Percentiles rank a stretch among this genome's conserved stretches.
Conservation (phyloP, 2,888 invertebrate species). For the Drosophila fungiperda region DNA sequence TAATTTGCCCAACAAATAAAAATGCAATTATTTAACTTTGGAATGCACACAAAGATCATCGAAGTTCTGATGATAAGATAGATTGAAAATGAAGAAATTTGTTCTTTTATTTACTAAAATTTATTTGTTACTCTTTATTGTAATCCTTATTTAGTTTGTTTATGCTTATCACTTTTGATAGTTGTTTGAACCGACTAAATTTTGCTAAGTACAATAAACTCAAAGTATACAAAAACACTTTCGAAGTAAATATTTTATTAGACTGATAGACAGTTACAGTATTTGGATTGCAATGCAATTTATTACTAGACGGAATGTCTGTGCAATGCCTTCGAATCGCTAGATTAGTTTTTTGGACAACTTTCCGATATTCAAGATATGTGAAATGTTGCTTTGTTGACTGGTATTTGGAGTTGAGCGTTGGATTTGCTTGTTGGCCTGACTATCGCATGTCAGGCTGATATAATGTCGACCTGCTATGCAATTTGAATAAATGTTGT, state of each 20-base stretch:
- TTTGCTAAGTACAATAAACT: background rate
- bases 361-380: slow-evolving; percentile 21
- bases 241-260: slow-evolving; percentile 8
- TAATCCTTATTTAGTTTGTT: background rate
- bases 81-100: background rate
- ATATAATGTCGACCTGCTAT: slow-evolving; percentile 62
- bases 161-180: background rate
- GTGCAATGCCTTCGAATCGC: slow-evolving; percentile 12
- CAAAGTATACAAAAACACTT: background rate
- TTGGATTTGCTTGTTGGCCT: slow-evolving; percentile 14
- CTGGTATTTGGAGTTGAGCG: slow-evolving; percentile 21
- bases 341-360: slow-evolving; percentile 10
- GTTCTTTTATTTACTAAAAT: background rate
- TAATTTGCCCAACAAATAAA: background rate
- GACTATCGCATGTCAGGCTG: slow-evolving; percentile 64
- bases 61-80: background rate
- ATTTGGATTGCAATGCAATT: slow-evolving; percentile 3
- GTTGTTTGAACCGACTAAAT: background rate
- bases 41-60: background rate
- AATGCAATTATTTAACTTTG: background rate
- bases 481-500: slow-evolving; percentile 77
- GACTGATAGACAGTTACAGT: background rate
- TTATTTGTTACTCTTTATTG: background rate
- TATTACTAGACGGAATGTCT: slow-evolving; percentile 7
- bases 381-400: slow-evolving; percentile 8